phyloP scores from a whole-genome alignment of 2,113 vertebrate species.

The Rana temporaria region DNA sequence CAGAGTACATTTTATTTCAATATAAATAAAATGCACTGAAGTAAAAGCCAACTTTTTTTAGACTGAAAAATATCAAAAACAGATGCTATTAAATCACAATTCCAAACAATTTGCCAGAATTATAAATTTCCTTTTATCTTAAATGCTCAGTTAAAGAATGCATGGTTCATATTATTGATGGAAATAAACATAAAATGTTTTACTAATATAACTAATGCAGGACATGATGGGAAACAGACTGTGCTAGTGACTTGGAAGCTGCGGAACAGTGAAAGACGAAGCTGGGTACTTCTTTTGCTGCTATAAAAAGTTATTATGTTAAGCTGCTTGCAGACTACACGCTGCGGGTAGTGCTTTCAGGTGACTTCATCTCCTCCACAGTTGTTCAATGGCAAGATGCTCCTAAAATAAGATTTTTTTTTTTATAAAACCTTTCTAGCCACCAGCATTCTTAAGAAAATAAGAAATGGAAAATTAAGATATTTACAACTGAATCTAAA shows the following conservation, averaged over 20 bases:
- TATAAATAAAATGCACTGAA: constrained; percentile 66
- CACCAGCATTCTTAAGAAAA: too few relatives aligned
- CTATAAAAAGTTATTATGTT: constrained; percentile 9
- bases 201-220: constrained; percentile 62
- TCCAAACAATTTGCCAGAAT: constrained; percentile 80
- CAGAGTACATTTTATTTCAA: constrained; percentile 75
- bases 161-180: constrained; percentile 75
- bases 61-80: constrained; percentile 77
- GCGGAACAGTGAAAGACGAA: constrained; percentile 16
- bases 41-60: constrained; percentile 71
- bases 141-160: constrained; percentile 74
- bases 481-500: background rate
- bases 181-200: constrained; percentile 67
- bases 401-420: constrained; percentile 30
- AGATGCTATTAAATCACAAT: constrained; percentile 79
- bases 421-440: too few relatives aligned
- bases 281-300: constrained; percentile 31
- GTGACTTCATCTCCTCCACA: constrained; percentile 28
- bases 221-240: constrained; percentile 60
- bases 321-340: background rate
- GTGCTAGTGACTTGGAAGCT: constrained; percentile 42
- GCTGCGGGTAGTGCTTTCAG: background rate
- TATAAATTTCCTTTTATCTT: constrained; percentile 79
- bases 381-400: background rate
- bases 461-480: background rate